Evolutionary conservation across 2,888 invertebrate species (phyloP), one percentile per base, ranked within the genome.

Genomic region (Drosophila eohydei): DNA sequence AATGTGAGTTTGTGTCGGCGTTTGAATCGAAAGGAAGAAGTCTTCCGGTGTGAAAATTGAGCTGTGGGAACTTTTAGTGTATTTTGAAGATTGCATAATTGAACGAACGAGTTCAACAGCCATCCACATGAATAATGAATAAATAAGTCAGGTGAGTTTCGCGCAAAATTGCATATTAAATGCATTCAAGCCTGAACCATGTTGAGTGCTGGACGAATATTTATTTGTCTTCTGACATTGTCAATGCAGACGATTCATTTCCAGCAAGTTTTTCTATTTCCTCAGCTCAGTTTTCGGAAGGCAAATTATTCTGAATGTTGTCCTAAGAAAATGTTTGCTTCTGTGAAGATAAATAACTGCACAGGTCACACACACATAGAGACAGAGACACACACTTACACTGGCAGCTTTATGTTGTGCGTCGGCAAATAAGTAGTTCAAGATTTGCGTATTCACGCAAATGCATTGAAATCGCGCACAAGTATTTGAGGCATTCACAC

Each of bases 401-500:
- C 26, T 36, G 38, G n/a, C 44, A 16, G 41, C 58, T 65, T 62
- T 65, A 65, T 28, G 40, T 16, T n/a, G 40, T 54, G 54, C 54
- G 66, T 61, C 21, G 58, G 74, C 38, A 81, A 81, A 80, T 82
- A 77, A 79, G 79, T 73, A 79, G 85, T 74, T 79, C 76, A 81
- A 74, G 83, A 70, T 74, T 60, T 78, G 60, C 81, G 62, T 60
- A 72, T 81, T 78, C 81, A 72, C 55, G 78, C 65, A 60, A 65
- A 61, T 73, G 77, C 76, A 79, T 80, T 77, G 64, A 72, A 83
- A 72, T 77, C 56, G 71, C 68, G 67, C 61, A 57, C 63, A 74
- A 74, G 64, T 81, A 85, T 85, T 72, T 48, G 66, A 79, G 71
- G 74, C 61, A 87, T 83, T 87, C 88, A 81, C 74, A 82, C 69